These are phyloP conservation scores for Graptemys geographica DNA, from an alignment of 2,797 vertebrate species.

Conservation along the genomic window DNA sequence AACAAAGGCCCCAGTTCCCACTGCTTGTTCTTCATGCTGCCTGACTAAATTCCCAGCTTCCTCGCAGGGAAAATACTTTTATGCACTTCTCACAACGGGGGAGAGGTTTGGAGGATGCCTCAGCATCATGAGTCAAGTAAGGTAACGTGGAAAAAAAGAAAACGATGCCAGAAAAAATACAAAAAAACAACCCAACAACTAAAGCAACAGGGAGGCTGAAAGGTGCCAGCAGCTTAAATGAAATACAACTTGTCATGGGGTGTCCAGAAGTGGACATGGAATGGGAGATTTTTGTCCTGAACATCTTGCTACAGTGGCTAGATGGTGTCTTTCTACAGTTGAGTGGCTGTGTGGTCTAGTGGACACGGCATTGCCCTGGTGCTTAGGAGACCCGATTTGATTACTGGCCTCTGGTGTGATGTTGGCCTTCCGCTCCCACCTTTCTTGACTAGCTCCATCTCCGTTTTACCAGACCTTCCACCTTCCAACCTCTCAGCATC, in stretches of 20 bases:
- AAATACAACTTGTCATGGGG: neutral
- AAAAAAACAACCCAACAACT: conserved; percentile 1
- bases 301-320: neutral
- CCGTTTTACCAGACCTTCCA: neutral
- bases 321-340: neutral
- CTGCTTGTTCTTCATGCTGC: neutral
- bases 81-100: neutral
- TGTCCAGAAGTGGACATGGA: neutral
- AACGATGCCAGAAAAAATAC: conserved; percentile 9
- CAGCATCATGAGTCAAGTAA: conserved; percentile 23
- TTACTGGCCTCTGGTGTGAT: accelerated
- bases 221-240: neutral
- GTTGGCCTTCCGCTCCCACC: neutral
- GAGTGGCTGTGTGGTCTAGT: neutral
- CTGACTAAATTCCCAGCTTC: conserved; percentile 24
- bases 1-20: neutral
- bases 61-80: conserved; percentile 32
- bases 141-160: neutral
- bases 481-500: neutral
- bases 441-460: neutral
- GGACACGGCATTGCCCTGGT: accelerated
- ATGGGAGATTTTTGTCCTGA: neutral
- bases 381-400: neutral
- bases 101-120: conserved; percentile 25
- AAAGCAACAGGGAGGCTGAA: neutral